Base-by-base conservation (phyloP, 1,140 invertebrate genomes). In the Stegodyphus dumicola region DNA sequence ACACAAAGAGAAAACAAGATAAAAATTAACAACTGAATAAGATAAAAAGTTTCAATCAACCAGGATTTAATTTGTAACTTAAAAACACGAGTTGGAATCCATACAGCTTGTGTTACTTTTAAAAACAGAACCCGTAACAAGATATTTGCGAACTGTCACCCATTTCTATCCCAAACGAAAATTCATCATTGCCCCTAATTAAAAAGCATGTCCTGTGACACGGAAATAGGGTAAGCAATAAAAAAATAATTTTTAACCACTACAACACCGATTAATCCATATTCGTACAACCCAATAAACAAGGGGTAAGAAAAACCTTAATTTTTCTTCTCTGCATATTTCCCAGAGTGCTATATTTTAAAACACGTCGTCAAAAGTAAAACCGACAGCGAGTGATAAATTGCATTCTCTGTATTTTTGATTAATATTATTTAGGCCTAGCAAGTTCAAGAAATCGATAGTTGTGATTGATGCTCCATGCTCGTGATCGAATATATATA, bases 391-490 rank as follows among this genome's bases (percentile, higher is more conserved):
- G 51, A 49, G 11, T 75, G 73, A 75, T 75, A 75, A 75, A 75
- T 75, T 11, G 17, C 73, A 13, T 3, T 52, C 9, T 75, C 48
- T 17, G 73, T 75, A 13, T 18, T 56, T 75, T 56, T 75, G 73
- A 75, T 75, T 75, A 75, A 75, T 75, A 75, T 56, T 75, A 75
- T 75, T 75, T 75, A 75, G 53, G 73, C n/a, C 73, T 60, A 48
- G 18, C 7, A 48, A 15, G 11, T 75, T 17, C 10, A 75, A 75
- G 53, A 54, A 75, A 75, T 75, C 73, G 48, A 75, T 75, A 54
- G 17, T 75, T 56, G 18, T 75, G 73, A 75, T 75, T 53, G 73
- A 75, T 75, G 73, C 18, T 75, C 10, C 7, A 33, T 33, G 33
- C 33, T 33, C 33, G 33, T 33, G 33, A 33, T 33, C 33, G 33